Base-by-base conservation (phyloP, 2,888 invertebrate genomes). In the Limnephilus auricula region DNA sequence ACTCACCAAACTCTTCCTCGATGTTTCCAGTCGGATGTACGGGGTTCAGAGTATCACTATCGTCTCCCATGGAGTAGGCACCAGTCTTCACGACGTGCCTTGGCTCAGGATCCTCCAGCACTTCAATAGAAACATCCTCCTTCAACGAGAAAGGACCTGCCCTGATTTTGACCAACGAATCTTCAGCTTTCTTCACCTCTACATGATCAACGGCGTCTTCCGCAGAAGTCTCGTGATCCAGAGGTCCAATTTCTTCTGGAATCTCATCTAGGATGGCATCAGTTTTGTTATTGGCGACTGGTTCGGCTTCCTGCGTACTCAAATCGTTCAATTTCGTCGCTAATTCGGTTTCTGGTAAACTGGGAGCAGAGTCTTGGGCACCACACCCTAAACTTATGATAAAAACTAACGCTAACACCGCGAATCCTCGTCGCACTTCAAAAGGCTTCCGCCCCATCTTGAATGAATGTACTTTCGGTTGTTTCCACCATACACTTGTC, bases 31-130 rank as follows among this genome's bases (percentile, higher is more conserved):
- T 31, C 37, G 31, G 31, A 34, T 18, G 32, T 9, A 78, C 34
- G 25, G 78, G 87, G 78, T 85, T 45, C 10, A 45, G 9, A 13
- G 80, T 32, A 18, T 50, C 84, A 30, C 12, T 65, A 25, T 89
- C 91, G 10, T 94, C 94, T 3, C 95, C 93, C 37, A 94, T 92
- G 91, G 96, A 95, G 93, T 95, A 96, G 91, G 95, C 95, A 84
- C 96, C 96, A 94, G 94, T 95, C 92, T 94, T 95, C 15, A 95
- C 94, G 93, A 94, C 94, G 89, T 95, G 93, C 12, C 93, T 93
- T 31, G 94, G 94, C 5, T 40, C 65, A 15, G 93, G 91, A 15
- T 94, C 94, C 32, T 94, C 93, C 91, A 95, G 79, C 31, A 94
- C 93, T 2, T 92, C 92, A 18, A 34, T 79, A 3, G 18, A 18